Evolutionary conservation across 2,888 invertebrate species (phyloP), one percentile per base, ranked within the genome.

Genomic region (Incurvaria masculella): DNA sequence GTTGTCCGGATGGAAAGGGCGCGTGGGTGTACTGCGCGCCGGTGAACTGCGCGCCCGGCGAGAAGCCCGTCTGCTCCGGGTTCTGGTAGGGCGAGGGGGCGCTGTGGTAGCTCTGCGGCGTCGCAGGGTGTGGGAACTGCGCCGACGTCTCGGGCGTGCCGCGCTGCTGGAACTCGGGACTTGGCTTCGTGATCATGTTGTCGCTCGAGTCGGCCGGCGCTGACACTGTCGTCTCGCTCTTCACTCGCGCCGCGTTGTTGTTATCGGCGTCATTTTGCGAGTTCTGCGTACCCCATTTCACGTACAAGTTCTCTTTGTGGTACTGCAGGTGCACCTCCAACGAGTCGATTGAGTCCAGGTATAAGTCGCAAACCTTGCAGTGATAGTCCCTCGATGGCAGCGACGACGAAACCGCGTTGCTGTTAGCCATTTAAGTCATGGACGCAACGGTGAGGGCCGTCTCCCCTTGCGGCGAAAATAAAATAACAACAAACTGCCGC

Each of bases 311-410:
- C 62, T 89, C 88, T 66, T 89, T 87, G 61, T 89, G 88, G 68
- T 90, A 91, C 62, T 87, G 86, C 59, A 89, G 75, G 71, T 91
- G 91, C 54, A 90, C 89, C 61, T 89, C 87, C 56, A 91, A 79
- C 51, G 89, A 89, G 61, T 87, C 87, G 51, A 83, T 82, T 58
- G 88, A 87, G 65, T 91, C 88, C 64, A 91, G 83, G 61, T 81
- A 83, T 56, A 89, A 72, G 60, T 85, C 86, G 74, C 90, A 91
- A 68, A 88, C 85, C 69, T 86, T 86, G 73, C 89, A 91, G 64
- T 84, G 84, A 66, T 83, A 83, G 59, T 84, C 82, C 63, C 79
- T 79, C 69, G 81, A 68, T 71, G 81, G 66, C 68, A 81, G 66
- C 56, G 78, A 67, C 73, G 82, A 66, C 72, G 81, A 68, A 62